Evolutionary conservation across 2,888 invertebrate species (phyloP).

Genomic region (Aphidoletes aphidimyza): DNA sequence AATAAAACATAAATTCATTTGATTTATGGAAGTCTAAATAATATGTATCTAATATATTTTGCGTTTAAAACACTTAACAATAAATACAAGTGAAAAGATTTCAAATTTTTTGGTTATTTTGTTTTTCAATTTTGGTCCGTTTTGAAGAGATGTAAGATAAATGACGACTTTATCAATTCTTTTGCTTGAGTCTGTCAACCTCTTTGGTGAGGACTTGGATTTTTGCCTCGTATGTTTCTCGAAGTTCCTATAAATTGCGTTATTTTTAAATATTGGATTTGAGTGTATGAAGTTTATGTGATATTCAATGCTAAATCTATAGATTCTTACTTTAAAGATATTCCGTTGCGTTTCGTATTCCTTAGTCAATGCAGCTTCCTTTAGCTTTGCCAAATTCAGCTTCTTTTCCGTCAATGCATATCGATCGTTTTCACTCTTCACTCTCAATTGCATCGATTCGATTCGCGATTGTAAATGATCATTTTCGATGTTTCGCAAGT

Average conservation of each 20-base stretch:
- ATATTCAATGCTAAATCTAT: background rate
- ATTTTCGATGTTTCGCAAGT: constrained; percentile 81
- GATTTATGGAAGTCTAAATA: constrained; percentile 33
- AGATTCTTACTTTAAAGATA: constrained; percentile 71
- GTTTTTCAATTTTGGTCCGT: no score
- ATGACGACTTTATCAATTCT: background rate
- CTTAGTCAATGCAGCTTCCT: constrained; percentile 79
- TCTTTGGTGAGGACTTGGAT: background rate
- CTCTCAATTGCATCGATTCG: constrained; percentile 75
- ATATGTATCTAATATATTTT: constrained; percentile 15
- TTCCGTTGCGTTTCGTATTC: constrained; percentile 83
- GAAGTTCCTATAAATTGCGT: background rate
- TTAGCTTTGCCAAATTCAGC: constrained; percentile 75
- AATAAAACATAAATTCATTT: background rate
- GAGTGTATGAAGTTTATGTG: no score
- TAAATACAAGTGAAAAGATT: constrained; percentile 33
- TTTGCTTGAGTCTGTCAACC: background rate
- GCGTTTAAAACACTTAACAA: constrained; percentile 40
- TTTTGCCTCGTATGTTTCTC: background rate
- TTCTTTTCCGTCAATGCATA: constrained; percentile 76
- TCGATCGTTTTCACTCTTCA: constrained; percentile 78
- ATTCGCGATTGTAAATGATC: constrained; percentile 80
- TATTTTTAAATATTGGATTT: no score
- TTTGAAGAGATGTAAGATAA: no score
- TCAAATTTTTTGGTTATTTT: background rate